These are phyloP conservation scores for Esox lucius DNA, from an alignment of 2,797 vertebrate genomes.

Conservation along the genomic window DNA sequence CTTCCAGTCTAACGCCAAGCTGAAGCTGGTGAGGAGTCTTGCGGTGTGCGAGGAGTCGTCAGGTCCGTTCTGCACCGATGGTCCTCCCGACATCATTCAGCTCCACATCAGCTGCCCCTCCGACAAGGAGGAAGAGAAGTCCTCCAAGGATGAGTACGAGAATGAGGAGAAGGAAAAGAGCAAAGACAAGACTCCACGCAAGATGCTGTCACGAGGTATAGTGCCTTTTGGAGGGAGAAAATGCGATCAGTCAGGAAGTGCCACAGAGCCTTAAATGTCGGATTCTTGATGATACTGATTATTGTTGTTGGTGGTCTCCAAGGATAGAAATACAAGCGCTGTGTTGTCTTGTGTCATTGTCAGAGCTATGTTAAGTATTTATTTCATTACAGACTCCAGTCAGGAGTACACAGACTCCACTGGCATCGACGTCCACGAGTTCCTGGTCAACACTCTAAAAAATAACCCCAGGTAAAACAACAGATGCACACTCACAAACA, in stretches of 20 bases:
- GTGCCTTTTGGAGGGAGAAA: too few species aligned
- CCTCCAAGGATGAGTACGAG: slow-evolving; percentile 90
- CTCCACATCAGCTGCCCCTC: slow-evolving; percentile 97
- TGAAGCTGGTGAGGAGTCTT: slow-evolving; percentile 95
- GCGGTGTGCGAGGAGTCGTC: slow-evolving; percentile 97
- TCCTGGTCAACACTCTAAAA: slow-evolving; percentile 99
- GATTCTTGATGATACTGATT: not conserved
- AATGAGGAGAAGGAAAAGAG: slow-evolving; percentile 96
- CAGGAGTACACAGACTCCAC: slow-evolving; percentile 99
- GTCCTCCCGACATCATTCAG: slow-evolving; percentile 91
- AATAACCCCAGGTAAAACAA: slow-evolving; percentile 95
- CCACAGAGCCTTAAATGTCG: too few species aligned
- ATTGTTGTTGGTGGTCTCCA: not conserved
- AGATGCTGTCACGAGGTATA: slow-evolving; percentile 34
- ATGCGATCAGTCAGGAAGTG: too few species aligned
- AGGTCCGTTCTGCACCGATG: slow-evolving; percentile 84
- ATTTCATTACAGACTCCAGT: slow-evolving; percentile 86
- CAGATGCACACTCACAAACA: not conserved
- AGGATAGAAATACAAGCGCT: not conserved
- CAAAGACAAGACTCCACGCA: slow-evolving; percentile 90
- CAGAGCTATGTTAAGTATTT: not conserved
- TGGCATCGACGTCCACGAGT: slow-evolving; percentile 98
- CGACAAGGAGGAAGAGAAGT: slow-evolving; percentile 97
- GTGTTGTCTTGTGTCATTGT: not conserved
- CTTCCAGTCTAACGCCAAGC: slow-evolving; percentile 93